Evolutionary conservation across 2,797 vertebrate species (phyloP).

Genomic region (Oophaga sylvatica): DNA sequence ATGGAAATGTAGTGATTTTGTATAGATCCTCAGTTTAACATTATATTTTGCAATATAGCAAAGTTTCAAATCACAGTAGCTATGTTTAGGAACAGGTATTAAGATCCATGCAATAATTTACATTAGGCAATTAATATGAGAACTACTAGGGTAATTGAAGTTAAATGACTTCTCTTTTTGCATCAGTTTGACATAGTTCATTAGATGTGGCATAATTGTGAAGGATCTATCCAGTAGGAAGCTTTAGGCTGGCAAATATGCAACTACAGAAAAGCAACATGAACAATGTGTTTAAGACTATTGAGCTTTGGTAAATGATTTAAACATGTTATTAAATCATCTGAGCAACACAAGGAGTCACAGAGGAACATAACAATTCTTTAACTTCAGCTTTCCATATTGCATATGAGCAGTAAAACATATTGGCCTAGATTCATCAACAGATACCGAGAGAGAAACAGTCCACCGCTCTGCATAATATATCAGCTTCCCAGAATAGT

Average conservation of each 20-base stretch:
- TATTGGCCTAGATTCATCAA: conserved; percentile 35
- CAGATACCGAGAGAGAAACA: conserved; percentile 13
- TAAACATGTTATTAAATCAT: conserved; percentile 42
- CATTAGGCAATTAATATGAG: conserved; percentile 3
- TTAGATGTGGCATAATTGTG: conserved; percentile 24
- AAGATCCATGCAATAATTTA: background rate
- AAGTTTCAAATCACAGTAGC: background rate
- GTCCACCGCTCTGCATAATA: conserved; percentile 22
- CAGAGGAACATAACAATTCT: conserved; percentile 17
- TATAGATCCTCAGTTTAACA: background rate
- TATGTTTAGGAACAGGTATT: background rate
- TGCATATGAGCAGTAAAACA: conserved; percentile 66
- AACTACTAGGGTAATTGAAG: conserved; percentile 22
- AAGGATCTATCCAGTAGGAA: background rate
- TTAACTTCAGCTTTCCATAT: conserved; percentile 58
- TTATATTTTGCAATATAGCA: conserved; percentile 10
- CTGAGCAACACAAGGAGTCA: conserved; percentile 24
- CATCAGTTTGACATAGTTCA: conserved; percentile 25
- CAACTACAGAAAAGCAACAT: conserved; percentile 9
- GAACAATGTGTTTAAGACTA: conserved; percentile 38
- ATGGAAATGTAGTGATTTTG: background rate
- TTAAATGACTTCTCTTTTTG: conserved; percentile 19
- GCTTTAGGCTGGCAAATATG: background rate
- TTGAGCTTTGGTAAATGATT: conserved; percentile 62
- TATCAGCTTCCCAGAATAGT: conserved; percentile 31